phyloP scores from a whole-genome alignment of 1,140 invertebrate genomes.

The roundworm (Caenorhabditis elegans) region DNA sequence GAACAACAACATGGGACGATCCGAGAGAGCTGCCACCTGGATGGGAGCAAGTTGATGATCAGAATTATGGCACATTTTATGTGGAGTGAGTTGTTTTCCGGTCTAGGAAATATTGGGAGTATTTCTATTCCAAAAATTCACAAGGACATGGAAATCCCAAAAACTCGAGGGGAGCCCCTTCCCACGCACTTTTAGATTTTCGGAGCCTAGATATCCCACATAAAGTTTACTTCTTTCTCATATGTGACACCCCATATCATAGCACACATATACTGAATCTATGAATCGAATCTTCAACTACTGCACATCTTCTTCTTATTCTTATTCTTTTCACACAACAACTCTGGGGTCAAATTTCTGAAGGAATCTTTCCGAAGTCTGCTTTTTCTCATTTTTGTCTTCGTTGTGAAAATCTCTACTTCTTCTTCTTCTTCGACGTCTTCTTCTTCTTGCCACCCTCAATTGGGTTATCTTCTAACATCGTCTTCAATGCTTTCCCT shows the following conservation, averaged over 20 bases:
- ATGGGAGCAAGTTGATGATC: conserved; percentile 97
- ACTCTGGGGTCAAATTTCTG: neutral
- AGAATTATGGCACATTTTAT: conserved; percentile 95
- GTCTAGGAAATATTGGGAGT: no score
- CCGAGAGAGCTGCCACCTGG: conserved; percentile 80
- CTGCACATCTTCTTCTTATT: neutral
- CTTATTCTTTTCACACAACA: neutral
- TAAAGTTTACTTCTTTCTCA: neutral
- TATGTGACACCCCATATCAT: neutral
- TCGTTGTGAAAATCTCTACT: conserved; percentile 16
- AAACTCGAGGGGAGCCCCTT: no score
- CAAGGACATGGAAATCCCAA: no score
- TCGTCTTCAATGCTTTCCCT: neutral
- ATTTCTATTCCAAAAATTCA: no score
- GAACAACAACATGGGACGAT: conserved; percentile 66
- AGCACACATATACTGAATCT: neutral
- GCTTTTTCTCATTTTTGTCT: neutral
- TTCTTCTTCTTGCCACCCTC: conserved; percentile 10
- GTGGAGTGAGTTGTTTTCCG: conserved; percentile 76
- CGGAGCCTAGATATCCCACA: no score
- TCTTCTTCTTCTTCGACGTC: neutral
- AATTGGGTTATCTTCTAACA: conserved; percentile 30
- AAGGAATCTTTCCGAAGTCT: neutral
- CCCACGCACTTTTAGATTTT: no score
- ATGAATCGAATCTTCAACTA: conserved; percentile 2